Conservation (phyloP, 2,113 vertebrate genomes). For the Clarias macrocephalus region DNA sequence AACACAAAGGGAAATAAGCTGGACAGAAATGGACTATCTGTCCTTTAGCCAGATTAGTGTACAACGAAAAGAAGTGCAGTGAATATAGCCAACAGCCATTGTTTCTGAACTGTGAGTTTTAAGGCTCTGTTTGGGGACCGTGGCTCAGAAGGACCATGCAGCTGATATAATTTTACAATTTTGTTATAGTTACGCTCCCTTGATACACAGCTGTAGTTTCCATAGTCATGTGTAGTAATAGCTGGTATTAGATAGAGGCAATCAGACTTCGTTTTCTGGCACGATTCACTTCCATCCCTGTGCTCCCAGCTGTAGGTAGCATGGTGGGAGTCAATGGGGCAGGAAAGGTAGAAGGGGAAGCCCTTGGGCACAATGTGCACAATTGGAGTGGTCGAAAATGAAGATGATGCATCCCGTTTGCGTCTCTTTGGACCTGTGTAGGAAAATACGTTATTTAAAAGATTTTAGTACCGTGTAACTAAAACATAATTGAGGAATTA, state of each 20-base stretch:
- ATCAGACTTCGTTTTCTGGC: slow-evolving; percentile 62
- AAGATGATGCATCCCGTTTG: slow-evolving; percentile 46
- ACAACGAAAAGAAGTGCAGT: neutral
- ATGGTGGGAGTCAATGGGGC: slow-evolving; percentile 74
- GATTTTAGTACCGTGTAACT: neutral
- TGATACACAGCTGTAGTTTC: slow-evolving; percentile 66
- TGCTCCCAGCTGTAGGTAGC: slow-evolving; percentile 72
- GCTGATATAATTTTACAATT: slow-evolving; percentile 59
- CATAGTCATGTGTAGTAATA: slow-evolving; percentile 60
- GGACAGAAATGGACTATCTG: neutral
- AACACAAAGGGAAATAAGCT: neutral
- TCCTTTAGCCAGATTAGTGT: neutral
- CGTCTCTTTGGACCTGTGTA: slow-evolving; percentile 45
- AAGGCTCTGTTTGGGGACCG: neutral
- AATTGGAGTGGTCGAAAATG: neutral
- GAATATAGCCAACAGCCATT: neutral
- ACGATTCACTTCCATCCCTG: slow-evolving; percentile 44
- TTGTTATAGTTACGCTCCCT: slow-evolving; percentile 64
- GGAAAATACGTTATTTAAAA: neutral
- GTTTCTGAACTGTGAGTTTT: neutral
- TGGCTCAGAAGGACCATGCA: neutral
- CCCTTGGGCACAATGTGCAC: slow-evolving; percentile 54
- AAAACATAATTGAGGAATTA: neutral
- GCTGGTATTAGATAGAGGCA: slow-evolving; percentile 72
- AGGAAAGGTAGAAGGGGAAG: slow-evolving; percentile 72